These are phyloP conservation scores for Trididemnum clinides DNA, from an alignment of 23 tunicate genomes.

Conservation along the genomic window DNA sequence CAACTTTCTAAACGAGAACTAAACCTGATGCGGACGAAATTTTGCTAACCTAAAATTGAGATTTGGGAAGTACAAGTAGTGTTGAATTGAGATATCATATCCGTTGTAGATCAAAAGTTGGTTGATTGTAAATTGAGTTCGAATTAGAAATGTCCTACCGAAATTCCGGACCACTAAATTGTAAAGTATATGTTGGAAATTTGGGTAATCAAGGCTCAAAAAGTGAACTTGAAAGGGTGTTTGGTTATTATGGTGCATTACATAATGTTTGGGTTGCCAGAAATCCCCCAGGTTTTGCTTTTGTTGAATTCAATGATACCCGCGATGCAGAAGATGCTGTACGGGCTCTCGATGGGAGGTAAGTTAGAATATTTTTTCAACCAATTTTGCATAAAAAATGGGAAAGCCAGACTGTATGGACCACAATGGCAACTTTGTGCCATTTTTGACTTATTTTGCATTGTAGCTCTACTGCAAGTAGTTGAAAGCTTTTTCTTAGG, in stretches of 20 bases:
- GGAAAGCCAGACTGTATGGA: too few species aligned
- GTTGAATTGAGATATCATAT: too few species aligned
- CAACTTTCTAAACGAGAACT: too few species aligned
- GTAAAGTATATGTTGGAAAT: slow-evolving; percentile 87
- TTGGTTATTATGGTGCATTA: slow-evolving; percentile 67
- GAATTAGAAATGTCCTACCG: slow-evolving; percentile 40
- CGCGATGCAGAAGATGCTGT: slow-evolving; percentile 91
- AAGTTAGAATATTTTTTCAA: not conserved
- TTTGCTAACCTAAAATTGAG: too few species aligned
- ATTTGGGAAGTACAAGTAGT: too few species aligned
- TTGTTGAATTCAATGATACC: slow-evolving; percentile 75
- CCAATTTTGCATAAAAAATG: too few species aligned
- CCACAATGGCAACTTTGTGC: too few species aligned
- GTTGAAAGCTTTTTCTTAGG: too few species aligned
- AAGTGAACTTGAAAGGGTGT: slow-evolving; percentile 77
- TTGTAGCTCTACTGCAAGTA: too few species aligned
- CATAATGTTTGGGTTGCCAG: slow-evolving; percentile 93
- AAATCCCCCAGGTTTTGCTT: slow-evolving; percentile 91
- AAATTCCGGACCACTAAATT: slow-evolving; percentile 67
- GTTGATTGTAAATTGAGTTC: not conserved
- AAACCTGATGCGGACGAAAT: too few species aligned
- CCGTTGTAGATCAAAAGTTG: too few species aligned
- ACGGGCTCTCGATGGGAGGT: slow-evolving; percentile 95
- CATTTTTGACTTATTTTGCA: too few species aligned
- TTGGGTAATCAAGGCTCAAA: slow-evolving; percentile 75